phyloP scores from a whole-genome alignment of 2,888 invertebrate genomes.

The Protophormia terraenovae region DNA sequence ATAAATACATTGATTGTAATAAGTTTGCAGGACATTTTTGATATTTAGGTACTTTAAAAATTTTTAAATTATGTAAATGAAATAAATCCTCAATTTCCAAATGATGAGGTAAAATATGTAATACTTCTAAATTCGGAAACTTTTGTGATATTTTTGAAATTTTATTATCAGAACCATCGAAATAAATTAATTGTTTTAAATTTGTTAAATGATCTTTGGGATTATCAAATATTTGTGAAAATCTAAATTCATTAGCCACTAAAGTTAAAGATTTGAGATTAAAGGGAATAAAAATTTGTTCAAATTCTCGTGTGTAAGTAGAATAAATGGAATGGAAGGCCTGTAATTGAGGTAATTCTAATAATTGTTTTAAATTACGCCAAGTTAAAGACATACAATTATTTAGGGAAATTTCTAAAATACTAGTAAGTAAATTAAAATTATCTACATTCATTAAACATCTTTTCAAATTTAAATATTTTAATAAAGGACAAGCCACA shows the following conservation, averaged over 20 bases:
- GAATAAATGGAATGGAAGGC: conserved; percentile 3
- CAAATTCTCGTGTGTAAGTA: not conserved
- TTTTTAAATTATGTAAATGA: not conserved
- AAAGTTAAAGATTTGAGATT: conserved; percentile 1
- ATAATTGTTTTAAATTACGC: conserved; percentile 36
- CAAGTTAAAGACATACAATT: conserved; percentile 39
- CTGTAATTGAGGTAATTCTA: not conserved
- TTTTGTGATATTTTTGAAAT: not conserved
- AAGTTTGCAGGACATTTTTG: not conserved
- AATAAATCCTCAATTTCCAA: not conserved
- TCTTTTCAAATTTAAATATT: conserved; percentile 14
- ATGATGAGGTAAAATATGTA: conserved; percentile 29
- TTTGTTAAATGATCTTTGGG: not conserved
- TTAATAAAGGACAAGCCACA: not conserved
- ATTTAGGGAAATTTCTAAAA: conserved; percentile 4
- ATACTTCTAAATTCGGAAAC: conserved; percentile 40
- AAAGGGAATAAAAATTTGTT: not conserved
- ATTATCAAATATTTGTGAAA: conserved; percentile 17
- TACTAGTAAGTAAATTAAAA: not conserved
- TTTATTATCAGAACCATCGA: not conserved
- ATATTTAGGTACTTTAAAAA: not conserved
- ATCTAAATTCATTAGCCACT: conserved; percentile 15
- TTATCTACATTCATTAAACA: conserved; percentile 14
- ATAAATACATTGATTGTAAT: not conserved
- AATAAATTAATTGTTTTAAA: conserved; percentile 16